Evolutionary conservation across 2,113 vertebrate genomes (phyloP).

Genomic region (Prochilodus magdalenae): DNA sequence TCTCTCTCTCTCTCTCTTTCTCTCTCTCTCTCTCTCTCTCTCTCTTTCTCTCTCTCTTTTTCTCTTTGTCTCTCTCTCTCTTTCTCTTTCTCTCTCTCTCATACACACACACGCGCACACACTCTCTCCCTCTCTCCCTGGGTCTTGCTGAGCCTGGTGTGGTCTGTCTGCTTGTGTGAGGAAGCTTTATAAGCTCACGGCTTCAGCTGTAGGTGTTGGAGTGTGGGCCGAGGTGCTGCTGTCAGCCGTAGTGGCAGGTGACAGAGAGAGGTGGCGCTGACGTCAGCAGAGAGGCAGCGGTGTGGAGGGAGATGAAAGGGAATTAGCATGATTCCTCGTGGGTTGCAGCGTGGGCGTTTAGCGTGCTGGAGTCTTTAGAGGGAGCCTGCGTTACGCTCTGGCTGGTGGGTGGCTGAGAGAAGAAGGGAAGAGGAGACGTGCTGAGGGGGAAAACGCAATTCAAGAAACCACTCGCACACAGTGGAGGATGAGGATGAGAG

Average conservation of each 20-base stretch:
- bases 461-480: neutral
- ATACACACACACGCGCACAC: slow-evolving; percentile 62
- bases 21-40: neutral
- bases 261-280: slow-evolving; percentile 29
- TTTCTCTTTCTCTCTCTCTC: neutral
- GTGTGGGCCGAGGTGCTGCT: slow-evolving; percentile 42
- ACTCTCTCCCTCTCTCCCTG: slow-evolving; percentile 35
- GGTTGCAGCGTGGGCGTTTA: slow-evolving; percentile 22
- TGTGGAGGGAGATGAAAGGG: slow-evolving; percentile 36
- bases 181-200: slow-evolving; percentile 47
- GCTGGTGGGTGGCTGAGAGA: slow-evolving; percentile 18
- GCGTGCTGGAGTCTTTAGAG: slow-evolving; percentile 9
- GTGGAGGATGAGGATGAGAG: neutral
- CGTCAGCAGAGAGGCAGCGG: slow-evolving; percentile 27
- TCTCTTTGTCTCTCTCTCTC: slow-evolving; percentile 67
- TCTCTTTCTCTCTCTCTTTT: slow-evolving; percentile 57
- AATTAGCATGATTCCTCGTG: slow-evolving; percentile 24
- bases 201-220: slow-evolving; percentile 49
- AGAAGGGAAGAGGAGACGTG: slow-evolving; percentile 4
- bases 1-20: neutral
- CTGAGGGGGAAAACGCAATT: neutral
- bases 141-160: slow-evolving; percentile 2
- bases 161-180: slow-evolving; percentile 34
- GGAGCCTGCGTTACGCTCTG: slow-evolving; percentile 6
- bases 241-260: slow-evolving; percentile 30